phyloP scores from a whole-genome alignment of 2,797 vertebrate genomes.

The Staurois parvus region DNA sequence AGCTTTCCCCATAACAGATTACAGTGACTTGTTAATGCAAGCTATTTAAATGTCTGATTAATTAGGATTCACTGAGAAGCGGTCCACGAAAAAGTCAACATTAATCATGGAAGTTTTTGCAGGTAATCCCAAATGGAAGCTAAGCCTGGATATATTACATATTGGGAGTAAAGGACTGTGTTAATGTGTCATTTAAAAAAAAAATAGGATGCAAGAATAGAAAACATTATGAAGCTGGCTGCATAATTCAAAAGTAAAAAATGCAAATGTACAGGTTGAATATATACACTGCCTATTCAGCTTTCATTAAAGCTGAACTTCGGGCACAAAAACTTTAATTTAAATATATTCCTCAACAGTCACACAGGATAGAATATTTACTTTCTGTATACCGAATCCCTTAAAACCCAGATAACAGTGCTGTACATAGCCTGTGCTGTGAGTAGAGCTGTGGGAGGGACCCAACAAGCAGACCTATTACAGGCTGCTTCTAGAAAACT shows the following conservation, averaged over 20 bases:
- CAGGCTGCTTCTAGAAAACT: no score
- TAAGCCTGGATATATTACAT: background rate
- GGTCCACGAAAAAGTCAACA: background rate
- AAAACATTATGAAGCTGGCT: background rate
- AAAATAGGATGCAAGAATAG: background rate
- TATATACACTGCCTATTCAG: no score
- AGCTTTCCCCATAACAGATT: background rate
- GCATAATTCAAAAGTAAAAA: background rate
- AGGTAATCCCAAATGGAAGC: background rate
- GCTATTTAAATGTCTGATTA: slow-evolving; percentile 23
- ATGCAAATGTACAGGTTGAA: background rate
- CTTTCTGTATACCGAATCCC: no score
- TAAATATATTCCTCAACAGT: no score
- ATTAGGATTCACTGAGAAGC: slow-evolving; percentile 13
- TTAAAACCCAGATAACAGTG: no score
- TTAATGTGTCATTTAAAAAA: background rate
- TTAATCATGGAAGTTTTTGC: slow-evolving; percentile 12
- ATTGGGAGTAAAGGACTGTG: slow-evolving; percentile 1
- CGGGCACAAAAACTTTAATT: no score
- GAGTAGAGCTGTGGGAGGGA: no score
- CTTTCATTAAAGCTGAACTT: no score
- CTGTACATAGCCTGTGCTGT: no score
- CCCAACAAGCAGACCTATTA: no score
- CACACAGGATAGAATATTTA: no score
- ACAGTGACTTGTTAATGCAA: slow-evolving; percentile 11